Evolutionary conservation across 2,797 vertebrate species (phyloP), one percentile per base, ranked within the genome.

Genomic region (Aselliscus stoliczkanus): DNA sequence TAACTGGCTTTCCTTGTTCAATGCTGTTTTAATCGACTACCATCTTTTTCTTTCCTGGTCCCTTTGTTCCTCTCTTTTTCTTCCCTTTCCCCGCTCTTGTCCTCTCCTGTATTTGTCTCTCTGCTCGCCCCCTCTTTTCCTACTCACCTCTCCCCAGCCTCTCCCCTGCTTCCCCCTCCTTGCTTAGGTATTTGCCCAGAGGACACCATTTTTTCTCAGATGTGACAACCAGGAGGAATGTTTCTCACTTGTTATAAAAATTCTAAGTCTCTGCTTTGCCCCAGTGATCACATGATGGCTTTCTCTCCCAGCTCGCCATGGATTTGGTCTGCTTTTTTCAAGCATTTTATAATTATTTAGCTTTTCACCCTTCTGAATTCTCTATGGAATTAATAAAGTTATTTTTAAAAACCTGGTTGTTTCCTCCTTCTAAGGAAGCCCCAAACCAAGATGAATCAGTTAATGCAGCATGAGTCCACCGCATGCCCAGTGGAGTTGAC

Each of bases 351-450:
- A 23, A 73, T 42, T 39, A 44, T 70, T 88, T 42, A 10, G 23
- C 21, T 83, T 94, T 87, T 90, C 21, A 85, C 44, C 25, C 60
- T 94, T 90, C 62, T 76, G 42, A 95, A 37, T 85, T 83, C 25
- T 73, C 65, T 91, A 62, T 50, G 54, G 29, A 86, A 80, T 91
- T 88, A 88, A 85, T 92, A 84, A 95, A 86, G 42, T 54, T 37
- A 54, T 54, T 54, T 54, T 18, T 34, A 34, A 65, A 65, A n/a
- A 27, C 12, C 25, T 34, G 25, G 4, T 34, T 39, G 13, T 86
- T 85, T 81, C 31, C 31, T 34, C 39, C 56, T 87, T 81, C 65
- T 88, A 39, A 84, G 29, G n/a, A 75, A 93, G 37, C 21, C 73
- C 39, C 31, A 31, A 39, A 13, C 10, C 17, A 67, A n/a, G 34